phyloP scores from a whole-genome alignment of 2,797 vertebrate species.

The Ambastaia sidthimunki region DNA sequence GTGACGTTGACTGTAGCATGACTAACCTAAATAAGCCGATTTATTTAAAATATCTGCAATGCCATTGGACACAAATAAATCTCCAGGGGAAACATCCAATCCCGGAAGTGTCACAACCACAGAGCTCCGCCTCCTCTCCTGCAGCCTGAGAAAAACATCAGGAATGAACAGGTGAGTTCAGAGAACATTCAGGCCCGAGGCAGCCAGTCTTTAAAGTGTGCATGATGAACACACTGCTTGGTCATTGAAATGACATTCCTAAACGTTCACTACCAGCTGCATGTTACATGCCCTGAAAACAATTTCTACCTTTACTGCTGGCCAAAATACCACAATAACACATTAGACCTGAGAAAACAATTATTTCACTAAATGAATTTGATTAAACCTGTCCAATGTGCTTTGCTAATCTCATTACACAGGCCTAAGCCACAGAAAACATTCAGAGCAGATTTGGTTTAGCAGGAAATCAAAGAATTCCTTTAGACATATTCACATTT shows the following conservation, averaged over 20 bases:
- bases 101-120: conserved; percentile 86
- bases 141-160: conserved; percentile 67
- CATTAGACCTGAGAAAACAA: background rate
- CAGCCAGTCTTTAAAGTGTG: background rate
- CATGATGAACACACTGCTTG: background rate
- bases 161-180: conserved; percentile 14
- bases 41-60: conserved; percentile 78
- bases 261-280: background rate
- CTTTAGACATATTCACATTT: conserved; percentile 61
- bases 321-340: conserved; percentile 5
- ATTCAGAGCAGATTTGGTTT: conserved; percentile 20
- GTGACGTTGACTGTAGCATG: background rate
- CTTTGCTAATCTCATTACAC: conserved; percentile 13
- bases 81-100: conserved; percentile 86
- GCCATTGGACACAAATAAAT: conserved; percentile 86
- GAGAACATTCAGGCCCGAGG: conserved; percentile 16
- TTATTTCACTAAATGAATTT: conserved; percentile 15
- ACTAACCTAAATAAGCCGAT: conserved; percentile 72
- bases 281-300: background rate
- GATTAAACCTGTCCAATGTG: background rate
- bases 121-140: conserved; percentile 83
- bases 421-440: conserved; percentile 17
- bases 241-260: background rate
- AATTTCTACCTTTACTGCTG: background rate
- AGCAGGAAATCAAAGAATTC: conserved; percentile 71